Evolutionary conservation across 2,797 vertebrate genomes (phyloP), one percentile per base, ranked within the genome.

Genomic region (Sebastes hubbsi): DNA sequence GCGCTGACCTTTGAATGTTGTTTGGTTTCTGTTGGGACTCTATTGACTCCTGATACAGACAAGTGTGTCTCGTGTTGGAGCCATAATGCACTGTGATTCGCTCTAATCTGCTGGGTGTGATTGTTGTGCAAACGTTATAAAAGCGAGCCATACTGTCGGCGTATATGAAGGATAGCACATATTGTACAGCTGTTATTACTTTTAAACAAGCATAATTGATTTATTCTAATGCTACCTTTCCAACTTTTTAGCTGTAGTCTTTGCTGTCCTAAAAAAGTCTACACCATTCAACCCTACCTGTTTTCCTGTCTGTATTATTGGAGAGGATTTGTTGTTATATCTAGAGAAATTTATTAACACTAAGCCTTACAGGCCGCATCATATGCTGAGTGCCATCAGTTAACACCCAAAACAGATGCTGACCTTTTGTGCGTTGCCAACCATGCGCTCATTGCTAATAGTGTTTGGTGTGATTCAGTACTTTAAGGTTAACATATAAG

Each of bases 1-100:
- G 4, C 36, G 2, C 75, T 88, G 90, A 92, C 90, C 92, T 93
- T 93, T 91, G 46, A 22, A 22, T 73, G 61, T 77, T 36, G 27
- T 87, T 88, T 83, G 83, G 74, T 79, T 82, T 65, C 27, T 85
- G 71, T 66, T 74, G 67, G 60, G 63, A 69, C 72, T 78, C 52
- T 36, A 20, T 61, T 30, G 60, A 80, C 42, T 24, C n/a, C 38
- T 65, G 67, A 58, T 42, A 72, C 29, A 24, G 24, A 29, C n/a
- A 38, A 52, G 4, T 32, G 6, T 32, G 14, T 54, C n/a, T 63
- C 1, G 5, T 22, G 42, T 36, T 27, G 4, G 4, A 42, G 12
- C 8, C 18, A 20, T 49, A 49, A 49, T 49, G 18, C 16, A 20
- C 18, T 49, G 46, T 18, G 16, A 49, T 49, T 49, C 18, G 7